A percentile compares a stretch with the other conserved stretches of the same genome.
Evolutionary conservation across 1,140 invertebrate species (phyloP).

Genomic region (Akabosia matsudoensis): DNA sequence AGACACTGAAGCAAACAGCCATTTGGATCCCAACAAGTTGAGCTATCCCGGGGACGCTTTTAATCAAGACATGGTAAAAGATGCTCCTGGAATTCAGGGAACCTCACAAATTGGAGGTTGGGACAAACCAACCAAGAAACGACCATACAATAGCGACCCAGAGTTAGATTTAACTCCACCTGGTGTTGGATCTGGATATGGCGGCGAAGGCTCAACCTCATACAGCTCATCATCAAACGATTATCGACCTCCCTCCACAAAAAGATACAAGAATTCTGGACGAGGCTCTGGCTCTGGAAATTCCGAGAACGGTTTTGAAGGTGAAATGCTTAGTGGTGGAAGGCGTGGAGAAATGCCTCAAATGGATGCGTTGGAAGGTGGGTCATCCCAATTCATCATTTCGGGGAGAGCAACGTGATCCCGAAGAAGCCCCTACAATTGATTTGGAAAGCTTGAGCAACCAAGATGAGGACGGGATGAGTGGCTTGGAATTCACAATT

Average conservation of each 20-base stretch:
- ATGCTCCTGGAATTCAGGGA: neutral
- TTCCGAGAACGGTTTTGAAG: neutral
- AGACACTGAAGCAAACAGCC: slow-evolving; percentile 39
- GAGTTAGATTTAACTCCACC: neutral
- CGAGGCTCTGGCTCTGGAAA: neutral
- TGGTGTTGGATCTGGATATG: neutral
- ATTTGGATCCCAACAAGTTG: slow-evolving; percentile 42
- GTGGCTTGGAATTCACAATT: slow-evolving; percentile 36
- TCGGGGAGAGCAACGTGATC: neutral
- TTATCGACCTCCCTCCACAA: neutral
- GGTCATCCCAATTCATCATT: neutral
- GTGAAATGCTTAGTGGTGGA: neutral
- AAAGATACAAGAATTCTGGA: neutral
- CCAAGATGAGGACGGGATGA: slow-evolving; percentile 28
- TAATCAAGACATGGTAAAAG: slow-evolving; percentile 25
- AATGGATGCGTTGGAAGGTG: neutral
- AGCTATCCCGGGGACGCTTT: slow-evolving; percentile 43
- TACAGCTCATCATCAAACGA: neutral
- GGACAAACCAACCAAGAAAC: slow-evolving; percentile 24
- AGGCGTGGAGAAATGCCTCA: neutral
- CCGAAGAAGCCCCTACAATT: slow-evolving; percentile 3
- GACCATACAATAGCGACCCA: neutral
- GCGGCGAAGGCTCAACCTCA: neutral
- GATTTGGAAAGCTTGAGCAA: slow-evolving; percentile 19
- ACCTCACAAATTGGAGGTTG: slow-evolving; percentile 40